Evolutionary conservation across 1,140 invertebrate species (phyloP).

Genomic region (Macrobrachium nipponense): DNA sequence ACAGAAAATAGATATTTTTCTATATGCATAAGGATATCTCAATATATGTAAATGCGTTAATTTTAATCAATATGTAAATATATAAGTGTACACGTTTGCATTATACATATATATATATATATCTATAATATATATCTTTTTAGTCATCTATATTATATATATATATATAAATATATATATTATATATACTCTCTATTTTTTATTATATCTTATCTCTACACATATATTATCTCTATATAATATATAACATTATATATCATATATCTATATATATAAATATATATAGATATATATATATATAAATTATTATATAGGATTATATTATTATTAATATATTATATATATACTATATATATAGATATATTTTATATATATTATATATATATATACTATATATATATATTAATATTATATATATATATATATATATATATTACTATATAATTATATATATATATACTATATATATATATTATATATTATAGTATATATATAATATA

Average conservation of each 20-base stretch:
- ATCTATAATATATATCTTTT: conserved; percentile 20
- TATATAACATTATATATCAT: neutral
- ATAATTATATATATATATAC: conserved; percentile 13
- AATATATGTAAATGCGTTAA: neutral
- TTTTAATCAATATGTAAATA: conserved; percentile 5
- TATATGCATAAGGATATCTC: neutral
- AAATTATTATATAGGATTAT: neutral
- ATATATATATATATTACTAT: conserved; percentile 32
- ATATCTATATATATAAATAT: neutral
- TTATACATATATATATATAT: conserved; percentile 33
- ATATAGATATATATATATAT: conserved; percentile 1
- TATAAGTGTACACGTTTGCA: conserved; percentile 18
- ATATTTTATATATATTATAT: conserved; percentile 9
- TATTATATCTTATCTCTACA: neutral
- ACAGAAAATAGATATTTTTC: neutral
- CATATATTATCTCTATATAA: neutral
- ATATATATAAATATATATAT: conserved; percentile 1
- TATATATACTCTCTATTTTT: no score
- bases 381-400: conserved; percentile 9
- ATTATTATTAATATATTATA: conserved; percentile 31
- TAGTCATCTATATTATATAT: neutral
- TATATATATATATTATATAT: neutral
- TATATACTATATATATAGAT: conserved; percentile 24
- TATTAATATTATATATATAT: conserved; percentile 26
- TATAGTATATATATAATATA: no score